Percentiles rank a stretch among this genome's conserved stretches.
These are phyloP conservation scores for Metridium senile DNA, from an alignment of 92 coral and sea anemone genomes.

Conservation along the genomic window DNA sequence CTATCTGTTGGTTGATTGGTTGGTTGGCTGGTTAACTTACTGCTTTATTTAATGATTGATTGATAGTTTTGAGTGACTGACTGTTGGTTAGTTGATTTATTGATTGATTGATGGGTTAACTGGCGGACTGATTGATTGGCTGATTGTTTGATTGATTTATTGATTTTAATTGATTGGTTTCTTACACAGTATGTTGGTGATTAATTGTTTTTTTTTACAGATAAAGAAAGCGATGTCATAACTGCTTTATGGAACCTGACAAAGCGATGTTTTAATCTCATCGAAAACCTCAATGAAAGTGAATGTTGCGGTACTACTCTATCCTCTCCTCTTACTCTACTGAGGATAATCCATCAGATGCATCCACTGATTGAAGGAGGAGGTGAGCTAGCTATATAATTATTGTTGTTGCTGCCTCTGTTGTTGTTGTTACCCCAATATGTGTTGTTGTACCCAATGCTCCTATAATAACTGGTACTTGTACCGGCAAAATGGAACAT, in stretches of 20 bases:
- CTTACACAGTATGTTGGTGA: background rate
- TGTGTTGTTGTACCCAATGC: too few relatives aligned
- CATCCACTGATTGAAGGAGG: slow-evolving; percentile 51
- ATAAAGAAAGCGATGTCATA: slow-evolving; percentile 1
- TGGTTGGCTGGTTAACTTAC: too few relatives aligned
- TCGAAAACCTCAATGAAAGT: background rate
- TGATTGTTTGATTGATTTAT: background rate
- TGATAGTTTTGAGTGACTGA: too few relatives aligned
- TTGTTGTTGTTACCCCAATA: too few relatives aligned
- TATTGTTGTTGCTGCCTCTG: background rate
- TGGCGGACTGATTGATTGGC: too few relatives aligned
- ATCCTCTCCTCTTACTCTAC: slow-evolving; percentile 62
- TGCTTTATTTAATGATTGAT: too few relatives aligned
- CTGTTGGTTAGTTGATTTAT: too few relatives aligned
- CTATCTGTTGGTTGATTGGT: too few relatives aligned
- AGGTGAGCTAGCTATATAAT: slow-evolving; percentile 28
- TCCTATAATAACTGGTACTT: too few relatives aligned
- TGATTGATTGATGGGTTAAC: too few relatives aligned
- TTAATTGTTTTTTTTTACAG: background rate
- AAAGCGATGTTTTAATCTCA: background rate
- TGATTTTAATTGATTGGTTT: background rate
- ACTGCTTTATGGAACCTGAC: slow-evolving; percentile 1
- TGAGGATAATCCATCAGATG: slow-evolving; percentile 58
- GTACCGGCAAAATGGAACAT: too few relatives aligned
- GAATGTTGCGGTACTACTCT: slow-evolving; percentile 34